Percentiles rank a stretch among this genome's conserved stretches.
Conservation (phyloP, 2,113 vertebrate genomes). For the Gallinago undulata region DNA sequence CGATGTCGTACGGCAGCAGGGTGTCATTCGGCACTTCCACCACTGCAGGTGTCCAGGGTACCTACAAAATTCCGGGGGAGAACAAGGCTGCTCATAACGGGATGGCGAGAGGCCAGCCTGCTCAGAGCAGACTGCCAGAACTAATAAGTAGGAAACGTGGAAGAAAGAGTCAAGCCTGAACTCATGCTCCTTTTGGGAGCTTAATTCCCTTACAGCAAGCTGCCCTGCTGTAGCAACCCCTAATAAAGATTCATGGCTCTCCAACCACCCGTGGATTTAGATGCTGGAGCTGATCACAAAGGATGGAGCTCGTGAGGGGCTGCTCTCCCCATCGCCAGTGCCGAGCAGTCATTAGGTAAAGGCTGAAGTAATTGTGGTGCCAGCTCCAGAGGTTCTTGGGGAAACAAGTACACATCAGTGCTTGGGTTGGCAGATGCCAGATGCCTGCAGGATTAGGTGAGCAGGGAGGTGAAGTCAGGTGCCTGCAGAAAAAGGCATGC, state of each 20-base stretch:
- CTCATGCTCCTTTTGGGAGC: neutral
- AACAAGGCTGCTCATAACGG: neutral
- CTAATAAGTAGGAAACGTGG: neutral
- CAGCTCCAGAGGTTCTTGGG: neutral
- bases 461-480: neutral
- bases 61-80: neutral
- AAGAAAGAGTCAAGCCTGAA: neutral
- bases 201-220: neutral
- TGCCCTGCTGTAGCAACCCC: neutral
- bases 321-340: neutral
- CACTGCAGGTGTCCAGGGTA: neutral
- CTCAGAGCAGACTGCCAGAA: neutral
- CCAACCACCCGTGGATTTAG: neutral
- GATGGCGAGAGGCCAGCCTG: neutral
- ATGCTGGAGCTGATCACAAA: neutral
- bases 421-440: neutral
- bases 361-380: neutral
- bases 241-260: neutral
- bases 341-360: neutral
- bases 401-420: neutral
- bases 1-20: neutral
- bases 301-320: neutral
- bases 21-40: neutral
- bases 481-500: neutral
- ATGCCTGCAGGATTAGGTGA: neutral